Percentiles rank a stretch among this genome's conserved stretches.
These are phyloP conservation scores for Myotis pilosus DNA, from an alignment of 2,797 vertebrate genomes.

Conservation along the genomic window DNA sequence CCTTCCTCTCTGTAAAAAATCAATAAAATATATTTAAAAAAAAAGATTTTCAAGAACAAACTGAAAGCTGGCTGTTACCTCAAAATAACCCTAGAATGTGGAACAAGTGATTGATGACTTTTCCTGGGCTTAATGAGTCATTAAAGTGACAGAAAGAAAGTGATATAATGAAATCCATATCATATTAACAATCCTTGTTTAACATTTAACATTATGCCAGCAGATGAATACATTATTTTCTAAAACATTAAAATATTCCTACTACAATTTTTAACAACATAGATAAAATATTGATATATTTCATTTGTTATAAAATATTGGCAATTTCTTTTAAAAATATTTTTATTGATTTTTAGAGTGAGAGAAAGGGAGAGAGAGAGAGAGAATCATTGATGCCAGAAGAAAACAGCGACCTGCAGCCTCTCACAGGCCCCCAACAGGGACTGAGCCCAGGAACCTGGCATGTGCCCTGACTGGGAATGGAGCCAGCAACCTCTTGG, in stretches of 20 bases:
- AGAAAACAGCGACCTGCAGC: no score
- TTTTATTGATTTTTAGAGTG: no score
- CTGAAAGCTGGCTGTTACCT: slow-evolving; percentile 48
- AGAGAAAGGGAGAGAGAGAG: no score
- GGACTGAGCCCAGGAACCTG: no score
- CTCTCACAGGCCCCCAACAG: no score
- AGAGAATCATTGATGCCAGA: no score
- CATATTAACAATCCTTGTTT: slow-evolving; percentile 56
- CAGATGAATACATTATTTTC: slow-evolving; percentile 63
- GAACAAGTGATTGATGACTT: slow-evolving; percentile 71
- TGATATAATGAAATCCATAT: slow-evolving; percentile 32
- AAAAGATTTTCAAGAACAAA: slow-evolving; percentile 53
- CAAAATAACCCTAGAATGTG: slow-evolving; percentile 52
- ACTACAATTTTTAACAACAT: slow-evolving; percentile 49
- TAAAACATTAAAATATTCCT: slow-evolving; percentile 52
- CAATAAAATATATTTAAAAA: no score
- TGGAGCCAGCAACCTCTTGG: no score
- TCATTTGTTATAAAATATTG: slow-evolving; percentile 32
- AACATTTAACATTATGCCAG: slow-evolving; percentile 44
- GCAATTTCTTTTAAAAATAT: background rate
- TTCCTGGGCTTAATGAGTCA: slow-evolving; percentile 59
- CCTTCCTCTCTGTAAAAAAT: no score
- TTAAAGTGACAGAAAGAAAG: slow-evolving; percentile 35
- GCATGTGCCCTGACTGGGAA: no score
- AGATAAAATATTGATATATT: slow-evolving; percentile 51